A percentile compares a stretch with the other conserved stretches of the same genome.
These are phyloP conservation scores for Eospalax fontanierii DNA, from an alignment of 2,797 vertebrate genomes.

Conservation along the genomic window DNA sequence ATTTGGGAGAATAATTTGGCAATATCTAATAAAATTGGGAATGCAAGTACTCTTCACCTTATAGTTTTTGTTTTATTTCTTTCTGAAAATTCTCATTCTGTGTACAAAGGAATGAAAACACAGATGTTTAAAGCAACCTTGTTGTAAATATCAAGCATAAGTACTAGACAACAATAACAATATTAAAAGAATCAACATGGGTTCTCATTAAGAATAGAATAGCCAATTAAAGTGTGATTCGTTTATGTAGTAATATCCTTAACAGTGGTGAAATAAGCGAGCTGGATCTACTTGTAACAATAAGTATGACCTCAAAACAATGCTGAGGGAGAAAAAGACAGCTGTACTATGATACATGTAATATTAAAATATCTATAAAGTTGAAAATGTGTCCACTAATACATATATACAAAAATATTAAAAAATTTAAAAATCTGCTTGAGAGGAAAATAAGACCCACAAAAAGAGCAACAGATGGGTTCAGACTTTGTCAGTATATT, in stretches of 20 bases:
- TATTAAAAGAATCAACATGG: constrained; percentile 20
- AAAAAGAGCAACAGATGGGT: neutral
- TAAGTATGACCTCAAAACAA: neutral
- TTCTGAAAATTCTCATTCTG: neutral
- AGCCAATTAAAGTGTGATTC: neutral
- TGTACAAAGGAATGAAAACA: neutral
- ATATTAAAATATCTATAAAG: neutral
- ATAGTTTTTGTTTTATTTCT: neutral
- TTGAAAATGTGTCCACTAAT: neutral
- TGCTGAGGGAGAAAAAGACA: neutral
- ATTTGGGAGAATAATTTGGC: constrained; percentile 53
- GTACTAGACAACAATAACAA: neutral
- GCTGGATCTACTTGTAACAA: neutral
- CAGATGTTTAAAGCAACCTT: constrained; percentile 32
- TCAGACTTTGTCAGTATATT: neutral
- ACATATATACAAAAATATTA: neutral
- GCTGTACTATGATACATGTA: neutral
- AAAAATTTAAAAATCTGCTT: neutral
- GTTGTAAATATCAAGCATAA: constrained; percentile 46
- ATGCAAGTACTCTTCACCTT: neutral
- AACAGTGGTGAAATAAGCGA: neutral
- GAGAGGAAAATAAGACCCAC: neutral
- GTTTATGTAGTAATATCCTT: neutral
- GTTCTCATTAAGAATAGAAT: constrained; percentile 9
- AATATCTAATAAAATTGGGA: constrained; percentile 23